Evolutionary conservation across 2,888 invertebrate genomes (phyloP).

Genomic region (Agrochola lychnidis): DNA sequence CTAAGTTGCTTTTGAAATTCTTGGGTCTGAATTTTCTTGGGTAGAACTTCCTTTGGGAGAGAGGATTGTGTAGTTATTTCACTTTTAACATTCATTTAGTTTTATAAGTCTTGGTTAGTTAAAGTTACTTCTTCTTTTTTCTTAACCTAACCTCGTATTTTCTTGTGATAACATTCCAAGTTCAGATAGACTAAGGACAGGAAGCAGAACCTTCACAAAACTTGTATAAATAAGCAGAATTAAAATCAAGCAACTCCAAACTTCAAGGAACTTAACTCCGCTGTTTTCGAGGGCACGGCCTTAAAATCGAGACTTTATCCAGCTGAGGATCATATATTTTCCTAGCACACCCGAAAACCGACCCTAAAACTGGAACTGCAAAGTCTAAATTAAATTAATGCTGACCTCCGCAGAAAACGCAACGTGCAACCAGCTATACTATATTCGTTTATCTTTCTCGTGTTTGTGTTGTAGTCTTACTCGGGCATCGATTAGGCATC

Average conservation of each 20-base stretch:
- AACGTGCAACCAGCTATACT: constrained; percentile 74
- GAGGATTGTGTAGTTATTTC: not conserved
- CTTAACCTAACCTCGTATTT: not conserved
- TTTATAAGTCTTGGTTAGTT: not conserved
- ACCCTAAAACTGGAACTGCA: constrained; percentile 30
- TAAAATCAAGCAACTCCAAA: constrained; percentile 54
- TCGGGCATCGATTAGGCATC: constrained; percentile 71
- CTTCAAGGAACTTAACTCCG: constrained; percentile 66
- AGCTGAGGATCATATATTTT: constrained; percentile 65
- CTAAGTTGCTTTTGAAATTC: not conserved
- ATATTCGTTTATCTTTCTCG: constrained; percentile 71
- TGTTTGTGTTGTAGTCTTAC: constrained; percentile 82
- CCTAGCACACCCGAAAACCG: constrained; percentile 38
- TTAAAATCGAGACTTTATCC: constrained; percentile 71
- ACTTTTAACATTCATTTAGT: not conserved
- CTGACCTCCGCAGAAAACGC: constrained; percentile 69
- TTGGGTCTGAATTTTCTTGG: not conserved
- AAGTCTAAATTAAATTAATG: constrained; percentile 54
- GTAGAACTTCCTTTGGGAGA: not conserved
- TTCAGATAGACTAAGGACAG: constrained; percentile 1
- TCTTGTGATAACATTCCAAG: not conserved
- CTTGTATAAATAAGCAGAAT: constrained; percentile 49
- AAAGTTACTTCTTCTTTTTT: not conserved
- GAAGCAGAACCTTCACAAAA: constrained; percentile 25
- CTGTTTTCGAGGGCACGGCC: constrained; percentile 69